These are phyloP conservation scores for Panopea generosa DNA, from an alignment of 2,888 invertebrate genomes.

Conservation along the genomic window DNA sequence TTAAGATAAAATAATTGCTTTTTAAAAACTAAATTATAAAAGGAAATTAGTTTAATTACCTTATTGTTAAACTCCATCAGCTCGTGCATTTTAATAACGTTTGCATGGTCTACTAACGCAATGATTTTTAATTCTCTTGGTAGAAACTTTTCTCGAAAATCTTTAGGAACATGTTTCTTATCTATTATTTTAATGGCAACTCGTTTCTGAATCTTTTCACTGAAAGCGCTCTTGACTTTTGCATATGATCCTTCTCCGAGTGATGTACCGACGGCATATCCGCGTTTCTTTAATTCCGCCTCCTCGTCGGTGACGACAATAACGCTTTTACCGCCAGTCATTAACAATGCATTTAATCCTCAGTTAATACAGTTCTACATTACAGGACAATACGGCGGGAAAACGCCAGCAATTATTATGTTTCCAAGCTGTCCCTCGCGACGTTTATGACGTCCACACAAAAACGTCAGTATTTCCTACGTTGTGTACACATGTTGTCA, in stretches of 20 bases:
- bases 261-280: constrained; percentile 86
- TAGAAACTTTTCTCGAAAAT: constrained; percentile 92
- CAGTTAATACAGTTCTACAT: no score
- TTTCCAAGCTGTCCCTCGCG: background rate
- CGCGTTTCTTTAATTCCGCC: constrained; percentile 83
- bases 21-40: no score
- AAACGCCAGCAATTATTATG: background rate
- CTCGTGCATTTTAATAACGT: constrained; percentile 91
- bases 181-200: constrained; percentile 90
- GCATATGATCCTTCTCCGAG: constrained; percentile 84
- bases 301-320: constrained; percentile 77
- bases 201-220: constrained; percentile 71
- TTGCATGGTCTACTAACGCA: constrained; percentile 91
- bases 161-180: constrained; percentile 89
- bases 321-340: constrained; percentile 46
- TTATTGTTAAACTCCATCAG: constrained; percentile 91
- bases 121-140: constrained; percentile 93
- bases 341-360: no score
- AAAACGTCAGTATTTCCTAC: background rate
- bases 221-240: constrained; percentile 90
- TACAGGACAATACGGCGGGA: constrained; percentile 5
- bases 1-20: no score
- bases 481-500: no score
- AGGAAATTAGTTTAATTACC: no score
- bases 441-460: constrained; percentile 23